These are phyloP conservation scores for Xanthorhoe designata DNA, from an alignment of 2,888 invertebrate species.

Conservation along the genomic window DNA sequence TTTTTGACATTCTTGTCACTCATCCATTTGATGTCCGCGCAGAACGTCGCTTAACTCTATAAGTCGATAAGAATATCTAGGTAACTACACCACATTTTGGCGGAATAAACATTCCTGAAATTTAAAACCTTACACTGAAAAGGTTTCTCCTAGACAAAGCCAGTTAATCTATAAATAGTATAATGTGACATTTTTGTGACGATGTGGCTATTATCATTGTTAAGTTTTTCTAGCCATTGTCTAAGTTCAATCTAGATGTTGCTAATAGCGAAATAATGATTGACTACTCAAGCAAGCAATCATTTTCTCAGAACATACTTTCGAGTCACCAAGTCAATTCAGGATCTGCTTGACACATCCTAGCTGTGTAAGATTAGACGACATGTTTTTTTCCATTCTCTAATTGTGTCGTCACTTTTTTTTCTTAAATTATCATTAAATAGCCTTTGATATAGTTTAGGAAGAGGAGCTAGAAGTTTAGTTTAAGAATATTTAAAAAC, in stretches of 20 bases:
- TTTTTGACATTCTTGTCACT: too few relatives aligned
- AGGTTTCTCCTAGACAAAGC: slow-evolving; percentile 6
- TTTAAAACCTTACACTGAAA: too few relatives aligned
- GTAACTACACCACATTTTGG: too few relatives aligned
- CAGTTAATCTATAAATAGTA: slow-evolving; percentile 18
- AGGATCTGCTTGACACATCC: not conserved
- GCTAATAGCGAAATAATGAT: slow-evolving; percentile 23
- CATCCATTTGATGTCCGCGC: too few relatives aligned
- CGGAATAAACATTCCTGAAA: too few relatives aligned
- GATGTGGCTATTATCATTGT: slow-evolving; percentile 25
- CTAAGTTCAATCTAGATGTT: slow-evolving; percentile 19
- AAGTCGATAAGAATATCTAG: too few relatives aligned
- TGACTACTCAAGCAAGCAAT: slow-evolving; percentile 1
- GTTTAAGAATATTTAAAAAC: too few relatives aligned
- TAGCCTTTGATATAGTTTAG: too few relatives aligned
- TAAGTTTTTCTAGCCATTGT: slow-evolving; percentile 27
- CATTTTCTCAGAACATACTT: not conserved
- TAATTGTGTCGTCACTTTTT: not conserved
- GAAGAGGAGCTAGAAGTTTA: too few relatives aligned
- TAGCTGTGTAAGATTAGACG: not conserved
- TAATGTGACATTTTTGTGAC: slow-evolving; percentile 10
- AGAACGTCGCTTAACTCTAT: too few relatives aligned
- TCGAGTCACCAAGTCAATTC: not conserved
- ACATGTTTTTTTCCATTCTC: not conserved
- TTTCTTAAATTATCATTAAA: too few relatives aligned